Evolutionary conservation across 2,797 vertebrate species (phyloP).

Genomic region (Margarornis squamiger): DNA sequence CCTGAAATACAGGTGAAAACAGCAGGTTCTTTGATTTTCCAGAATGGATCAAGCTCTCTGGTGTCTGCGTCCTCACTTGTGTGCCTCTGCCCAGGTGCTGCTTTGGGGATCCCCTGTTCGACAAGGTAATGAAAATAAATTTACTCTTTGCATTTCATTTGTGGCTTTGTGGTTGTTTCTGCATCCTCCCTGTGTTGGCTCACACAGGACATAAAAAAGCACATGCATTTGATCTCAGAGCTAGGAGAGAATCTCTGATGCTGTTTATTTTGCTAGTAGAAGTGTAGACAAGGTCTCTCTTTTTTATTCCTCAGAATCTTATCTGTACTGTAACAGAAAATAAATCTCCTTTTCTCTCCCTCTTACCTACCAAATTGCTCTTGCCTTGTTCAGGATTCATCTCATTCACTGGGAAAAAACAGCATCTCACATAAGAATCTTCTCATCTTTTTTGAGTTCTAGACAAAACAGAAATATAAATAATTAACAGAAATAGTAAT

Average conservation of each 20-base stretch:
- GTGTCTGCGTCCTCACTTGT: background rate
- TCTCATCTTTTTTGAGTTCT: background rate
- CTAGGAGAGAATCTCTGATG: background rate
- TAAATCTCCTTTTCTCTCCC: background rate
- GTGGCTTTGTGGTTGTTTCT: background rate
- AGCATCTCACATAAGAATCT: background rate
- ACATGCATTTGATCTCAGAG: background rate
- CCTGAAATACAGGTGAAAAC: too few species aligned
- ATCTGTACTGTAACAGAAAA: background rate
- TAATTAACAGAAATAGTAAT: conserved; percentile 41
- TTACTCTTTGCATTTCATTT: background rate
- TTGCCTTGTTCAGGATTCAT: background rate
- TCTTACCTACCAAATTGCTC: background rate
- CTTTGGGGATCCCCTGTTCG: background rate
- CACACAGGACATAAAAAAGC: background rate
- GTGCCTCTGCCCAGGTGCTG: background rate
- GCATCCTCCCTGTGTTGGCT: accelerated
- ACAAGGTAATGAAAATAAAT: background rate
- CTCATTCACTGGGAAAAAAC: background rate
- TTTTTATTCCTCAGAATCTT: background rate
- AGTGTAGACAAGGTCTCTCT: background rate
- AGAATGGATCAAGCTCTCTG: too few species aligned
- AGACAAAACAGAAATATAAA: conserved; percentile 25
- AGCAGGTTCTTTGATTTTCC: too few species aligned
- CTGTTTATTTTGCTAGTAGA: background rate